Conservation (phyloP, 2,797 vertebrate genomes). For the Sebastes umbrosus region DNA sequence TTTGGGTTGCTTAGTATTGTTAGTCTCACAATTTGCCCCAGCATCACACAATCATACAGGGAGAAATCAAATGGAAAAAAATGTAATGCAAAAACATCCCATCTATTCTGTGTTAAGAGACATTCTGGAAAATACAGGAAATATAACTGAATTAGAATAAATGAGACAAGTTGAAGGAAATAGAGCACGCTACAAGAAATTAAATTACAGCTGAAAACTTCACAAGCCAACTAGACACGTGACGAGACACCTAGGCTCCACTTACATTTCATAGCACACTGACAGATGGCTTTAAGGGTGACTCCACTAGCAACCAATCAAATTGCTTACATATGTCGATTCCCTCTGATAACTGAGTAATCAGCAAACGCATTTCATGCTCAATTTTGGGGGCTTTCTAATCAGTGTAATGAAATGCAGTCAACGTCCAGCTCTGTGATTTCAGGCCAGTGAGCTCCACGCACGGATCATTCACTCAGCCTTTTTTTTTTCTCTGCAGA, state of each 20-base stretch:
- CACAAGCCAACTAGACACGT: neutral
- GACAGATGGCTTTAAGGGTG: constrained; percentile 30
- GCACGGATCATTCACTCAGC: constrained; percentile 25
- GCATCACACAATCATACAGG: neutral
- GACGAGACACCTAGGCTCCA: constrained; percentile 26
- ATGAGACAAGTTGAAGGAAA: neutral
- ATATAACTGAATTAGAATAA: neutral
- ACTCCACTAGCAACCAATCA: constrained; percentile 52
- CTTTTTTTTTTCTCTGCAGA: constrained; percentile 7
- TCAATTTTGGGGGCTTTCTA: constrained; percentile 63
- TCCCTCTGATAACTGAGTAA: constrained; percentile 52
- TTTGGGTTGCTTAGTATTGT: too few species aligned
- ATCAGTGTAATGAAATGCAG: constrained; percentile 74
- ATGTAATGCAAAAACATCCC: neutral
- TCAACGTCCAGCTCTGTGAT: constrained; percentile 34
- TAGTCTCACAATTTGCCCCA: neutral
- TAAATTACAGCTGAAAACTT: constrained; percentile 2
- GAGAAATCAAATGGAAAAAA: neutral
- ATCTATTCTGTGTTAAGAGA: neutral
- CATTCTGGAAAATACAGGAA: neutral
- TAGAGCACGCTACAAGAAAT: neutral
- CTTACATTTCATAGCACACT: constrained; percentile 22
- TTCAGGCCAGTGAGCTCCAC: constrained; percentile 27
- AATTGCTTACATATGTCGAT: constrained; percentile 65
- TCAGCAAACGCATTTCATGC: constrained; percentile 71